phyloP scores from a whole-genome alignment of 2,113 vertebrate genomes.

The Dipodomys merriami region DNA sequence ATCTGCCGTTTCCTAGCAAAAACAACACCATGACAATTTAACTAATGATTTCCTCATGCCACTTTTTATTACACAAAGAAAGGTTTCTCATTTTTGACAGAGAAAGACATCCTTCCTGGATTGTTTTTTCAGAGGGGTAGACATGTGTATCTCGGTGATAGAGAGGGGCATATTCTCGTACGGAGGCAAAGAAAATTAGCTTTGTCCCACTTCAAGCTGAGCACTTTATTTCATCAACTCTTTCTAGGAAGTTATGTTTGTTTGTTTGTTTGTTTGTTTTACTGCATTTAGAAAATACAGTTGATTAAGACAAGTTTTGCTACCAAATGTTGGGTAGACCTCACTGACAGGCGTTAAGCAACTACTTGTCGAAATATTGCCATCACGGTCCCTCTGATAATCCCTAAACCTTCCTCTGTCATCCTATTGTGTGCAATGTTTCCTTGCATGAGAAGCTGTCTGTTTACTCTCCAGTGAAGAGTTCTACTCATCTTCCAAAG shows the following conservation, averaged over 20 bases:
- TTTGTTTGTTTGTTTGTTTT: no score
- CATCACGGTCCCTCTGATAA: neutral
- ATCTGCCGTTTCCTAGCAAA: slow-evolving; percentile 83
- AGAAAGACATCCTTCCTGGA: slow-evolving; percentile 69
- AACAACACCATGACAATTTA: slow-evolving; percentile 79
- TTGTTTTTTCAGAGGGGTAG: slow-evolving; percentile 67
- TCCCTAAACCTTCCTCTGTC: neutral
- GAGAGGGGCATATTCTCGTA: slow-evolving; percentile 58
- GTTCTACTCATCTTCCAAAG: neutral
- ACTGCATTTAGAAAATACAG: no score
- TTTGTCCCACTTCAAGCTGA: neutral
- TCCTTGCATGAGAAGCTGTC: neutral
- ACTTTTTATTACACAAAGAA: slow-evolving; percentile 78
- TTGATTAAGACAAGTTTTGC: neutral
- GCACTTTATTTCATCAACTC: neutral
- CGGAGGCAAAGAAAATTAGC: slow-evolving; percentile 23
- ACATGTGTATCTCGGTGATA: slow-evolving; percentile 64
- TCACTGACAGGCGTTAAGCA: neutral
- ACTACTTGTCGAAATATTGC: no score
- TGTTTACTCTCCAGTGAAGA: neutral
- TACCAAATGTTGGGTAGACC: neutral
- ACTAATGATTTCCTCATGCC: slow-evolving; percentile 77
- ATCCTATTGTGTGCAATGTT: neutral
- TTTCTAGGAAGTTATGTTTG: neutral
- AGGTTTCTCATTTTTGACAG: slow-evolving; percentile 66